Conservation (phyloP, 2,113 vertebrate species). For the Podocnemis expansa region DNA sequence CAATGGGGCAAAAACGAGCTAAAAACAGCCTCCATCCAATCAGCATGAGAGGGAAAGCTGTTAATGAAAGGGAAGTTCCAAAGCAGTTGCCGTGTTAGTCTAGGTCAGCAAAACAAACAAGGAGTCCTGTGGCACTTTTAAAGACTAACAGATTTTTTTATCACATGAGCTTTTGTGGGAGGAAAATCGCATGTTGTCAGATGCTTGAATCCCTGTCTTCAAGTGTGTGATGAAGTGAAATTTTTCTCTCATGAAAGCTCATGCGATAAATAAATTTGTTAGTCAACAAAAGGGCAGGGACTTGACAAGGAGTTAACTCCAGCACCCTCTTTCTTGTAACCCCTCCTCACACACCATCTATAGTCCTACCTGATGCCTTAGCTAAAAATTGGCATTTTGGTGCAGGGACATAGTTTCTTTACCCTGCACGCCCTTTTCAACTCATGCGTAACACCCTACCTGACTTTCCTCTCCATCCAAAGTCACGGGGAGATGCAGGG, state of each 20-base stretch:
- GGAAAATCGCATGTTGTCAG: too few species aligned
- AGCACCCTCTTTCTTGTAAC: slow-evolving; percentile 18
- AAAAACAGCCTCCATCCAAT: slow-evolving; percentile 70
- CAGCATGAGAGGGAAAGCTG: slow-evolving; percentile 74
- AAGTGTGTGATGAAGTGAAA: too few species aligned
- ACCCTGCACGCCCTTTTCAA: slow-evolving; percentile 26
- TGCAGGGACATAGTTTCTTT: slow-evolving; percentile 43
- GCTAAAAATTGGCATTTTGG: background rate
- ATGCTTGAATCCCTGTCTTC: too few species aligned
- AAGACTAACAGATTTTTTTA: too few species aligned
- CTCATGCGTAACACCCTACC: slow-evolving; percentile 58
- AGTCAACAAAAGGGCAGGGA: slow-evolving; percentile 23
- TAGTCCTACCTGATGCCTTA: slow-evolving; percentile 42
- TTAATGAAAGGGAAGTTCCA: background rate
- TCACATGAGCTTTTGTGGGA: too few species aligned
- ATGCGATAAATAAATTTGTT: too few species aligned
- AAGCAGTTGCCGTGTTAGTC: too few species aligned
- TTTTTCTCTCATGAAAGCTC: too few species aligned
- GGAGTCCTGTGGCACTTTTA: too few species aligned
- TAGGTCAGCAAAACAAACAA: too few species aligned
- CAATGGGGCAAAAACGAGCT: slow-evolving; percentile 58
- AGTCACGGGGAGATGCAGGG: slow-evolving; percentile 20
- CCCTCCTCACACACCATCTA: too few species aligned
- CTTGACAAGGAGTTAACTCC: slow-evolving; percentile 60
- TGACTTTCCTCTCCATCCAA: slow-evolving; percentile 47